Evolutionary conservation across 2,113 vertebrate genomes (phyloP).

Genomic region (Festucalex cinctus): DNA sequence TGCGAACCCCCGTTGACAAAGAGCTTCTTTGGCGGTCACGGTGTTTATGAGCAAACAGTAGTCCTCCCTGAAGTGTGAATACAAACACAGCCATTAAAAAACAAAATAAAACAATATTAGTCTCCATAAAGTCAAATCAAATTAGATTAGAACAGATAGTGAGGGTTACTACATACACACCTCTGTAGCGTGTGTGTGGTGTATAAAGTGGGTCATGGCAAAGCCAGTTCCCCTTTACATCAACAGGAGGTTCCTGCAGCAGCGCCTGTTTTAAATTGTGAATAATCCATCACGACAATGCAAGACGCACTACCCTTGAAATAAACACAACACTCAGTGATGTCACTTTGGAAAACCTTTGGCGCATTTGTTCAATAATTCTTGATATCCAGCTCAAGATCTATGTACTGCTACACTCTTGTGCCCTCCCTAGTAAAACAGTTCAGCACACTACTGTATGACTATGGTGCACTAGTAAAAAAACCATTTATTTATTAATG

Average conservation of each 20-base stretch:
- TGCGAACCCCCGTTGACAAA: slow-evolving; percentile 1
- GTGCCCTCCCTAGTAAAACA: too few species aligned
- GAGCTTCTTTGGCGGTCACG: not conserved
- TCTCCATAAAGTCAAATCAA: not conserved
- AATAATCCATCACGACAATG: slow-evolving; percentile 53
- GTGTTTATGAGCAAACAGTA: not conserved
- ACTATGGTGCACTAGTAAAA: too few species aligned
- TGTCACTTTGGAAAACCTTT: too few species aligned
- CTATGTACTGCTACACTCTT: too few species aligned
- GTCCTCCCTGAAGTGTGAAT: not conserved
- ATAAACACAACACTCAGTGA: too few species aligned
- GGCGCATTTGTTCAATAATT: too few species aligned
- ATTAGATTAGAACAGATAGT: not conserved
- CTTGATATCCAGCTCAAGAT: too few species aligned
- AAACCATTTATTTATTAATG: too few species aligned
- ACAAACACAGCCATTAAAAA: not conserved
- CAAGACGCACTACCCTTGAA: too few species aligned
- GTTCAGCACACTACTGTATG: too few species aligned
- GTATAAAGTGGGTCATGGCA: slow-evolving; percentile 53
- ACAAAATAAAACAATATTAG: not conserved
- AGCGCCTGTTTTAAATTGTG: slow-evolving; percentile 44
- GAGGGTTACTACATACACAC: slow-evolving; percentile 31
- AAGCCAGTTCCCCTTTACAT: slow-evolving; percentile 32
- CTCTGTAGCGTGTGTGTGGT: slow-evolving; percentile 10
- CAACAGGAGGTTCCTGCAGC: slow-evolving; percentile 35